These are phyloP conservation scores for Tachysurus vachellii DNA, from an alignment of 2,113 vertebrate species.

Conservation along the genomic window DNA sequence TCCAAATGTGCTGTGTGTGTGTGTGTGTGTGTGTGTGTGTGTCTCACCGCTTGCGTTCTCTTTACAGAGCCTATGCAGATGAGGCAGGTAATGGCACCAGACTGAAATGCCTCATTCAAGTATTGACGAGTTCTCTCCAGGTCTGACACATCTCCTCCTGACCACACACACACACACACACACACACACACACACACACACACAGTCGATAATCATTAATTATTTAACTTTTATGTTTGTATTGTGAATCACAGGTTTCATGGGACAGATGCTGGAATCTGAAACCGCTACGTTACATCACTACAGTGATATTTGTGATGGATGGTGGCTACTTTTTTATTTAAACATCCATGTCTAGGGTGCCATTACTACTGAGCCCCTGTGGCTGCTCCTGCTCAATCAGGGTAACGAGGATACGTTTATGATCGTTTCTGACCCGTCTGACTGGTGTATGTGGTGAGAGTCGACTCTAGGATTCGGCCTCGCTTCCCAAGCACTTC, in stretches of 20 bases:
- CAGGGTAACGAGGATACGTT: background rate
- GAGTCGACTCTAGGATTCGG: constrained; percentile 87
- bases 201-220: background rate
- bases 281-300: background rate
- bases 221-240: background rate
- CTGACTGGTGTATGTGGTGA: constrained; percentile 85
- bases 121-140: constrained; percentile 88
- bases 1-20: constrained; percentile 16
- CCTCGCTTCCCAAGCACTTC: constrained; percentile 77
- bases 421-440: constrained; percentile 74
- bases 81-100: constrained; percentile 90
- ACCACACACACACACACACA: constrained; percentile 25
- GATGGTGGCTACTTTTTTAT: background rate
- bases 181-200: constrained; percentile 31
- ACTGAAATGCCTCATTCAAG: constrained; percentile 90
- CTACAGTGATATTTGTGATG: background rate
- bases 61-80: constrained; percentile 96
- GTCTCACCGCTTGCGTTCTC: constrained; percentile 87
- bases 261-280: background rate
- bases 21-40: constrained; percentile 7
- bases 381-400: background rate
- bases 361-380: background rate
- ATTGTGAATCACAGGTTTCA: background rate
- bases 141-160: constrained; percentile 83
- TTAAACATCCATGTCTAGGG: background rate